These are phyloP conservation scores for Illadopsis cleaveri DNA, from an alignment of 2,113 vertebrate species.

Conservation along the genomic window DNA sequence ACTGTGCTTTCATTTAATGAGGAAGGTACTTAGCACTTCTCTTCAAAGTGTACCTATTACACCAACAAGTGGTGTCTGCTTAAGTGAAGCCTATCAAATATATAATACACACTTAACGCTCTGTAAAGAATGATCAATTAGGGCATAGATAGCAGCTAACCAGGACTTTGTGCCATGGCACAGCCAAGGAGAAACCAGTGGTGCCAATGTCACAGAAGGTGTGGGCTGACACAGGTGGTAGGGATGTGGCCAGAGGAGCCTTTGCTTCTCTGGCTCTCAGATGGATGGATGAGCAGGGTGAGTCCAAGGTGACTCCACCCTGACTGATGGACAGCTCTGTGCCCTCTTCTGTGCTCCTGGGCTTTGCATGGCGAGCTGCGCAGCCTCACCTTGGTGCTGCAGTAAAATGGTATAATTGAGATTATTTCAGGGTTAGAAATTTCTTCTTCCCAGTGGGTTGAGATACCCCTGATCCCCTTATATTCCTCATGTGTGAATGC, in stretches of 20 bases:
- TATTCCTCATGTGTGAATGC: not conserved
- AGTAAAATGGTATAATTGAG: not conserved
- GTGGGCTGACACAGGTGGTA: not conserved
- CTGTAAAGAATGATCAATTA: not conserved
- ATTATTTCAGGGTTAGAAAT: not conserved
- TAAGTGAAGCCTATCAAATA: not conserved
- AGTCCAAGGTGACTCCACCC: not conserved
- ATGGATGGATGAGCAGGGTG: not conserved
- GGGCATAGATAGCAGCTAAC: not conserved
- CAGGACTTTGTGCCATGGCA: not conserved
- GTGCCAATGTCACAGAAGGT: accelerated
- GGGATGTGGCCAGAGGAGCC: not conserved
- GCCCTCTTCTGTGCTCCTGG: not conserved
- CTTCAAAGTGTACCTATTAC: not conserved
- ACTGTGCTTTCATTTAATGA: not conserved
- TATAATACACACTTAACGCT: not conserved
- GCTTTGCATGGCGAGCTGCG: not conserved
- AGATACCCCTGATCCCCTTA: not conserved
- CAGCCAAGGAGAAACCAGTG: not conserved
- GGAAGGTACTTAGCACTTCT: not conserved
- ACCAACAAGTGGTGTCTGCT: not conserved
- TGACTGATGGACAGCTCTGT: not conserved
- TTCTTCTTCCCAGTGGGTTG: not conserved
- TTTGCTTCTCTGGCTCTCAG: not conserved
- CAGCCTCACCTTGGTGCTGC: not conserved